These are phyloP conservation scores for Dolichotis patagonum DNA, from an alignment of 2,113 vertebrate genomes.

Conservation along the genomic window DNA sequence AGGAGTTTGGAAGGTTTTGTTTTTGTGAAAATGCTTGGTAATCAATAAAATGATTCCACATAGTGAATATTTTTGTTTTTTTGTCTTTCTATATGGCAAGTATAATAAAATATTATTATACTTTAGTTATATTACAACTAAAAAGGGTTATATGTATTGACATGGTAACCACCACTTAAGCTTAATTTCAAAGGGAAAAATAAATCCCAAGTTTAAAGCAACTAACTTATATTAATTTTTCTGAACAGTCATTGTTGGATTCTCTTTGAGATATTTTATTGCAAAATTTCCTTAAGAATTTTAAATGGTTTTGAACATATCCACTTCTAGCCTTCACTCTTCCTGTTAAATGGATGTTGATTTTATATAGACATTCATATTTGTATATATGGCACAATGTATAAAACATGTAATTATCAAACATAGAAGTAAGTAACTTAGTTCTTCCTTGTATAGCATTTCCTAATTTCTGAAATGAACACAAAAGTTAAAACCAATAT, in stretches of 20 bases:
- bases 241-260: neutral
- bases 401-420: constrained; percentile 26
- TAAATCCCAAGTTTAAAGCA: constrained; percentile 54
- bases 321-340: constrained; percentile 15
- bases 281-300: constrained; percentile 33
- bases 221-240: constrained; percentile 39
- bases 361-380: constrained; percentile 31
- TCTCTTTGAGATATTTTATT: constrained; percentile 22
- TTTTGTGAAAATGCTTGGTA: constrained; percentile 20
- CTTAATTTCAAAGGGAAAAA: constrained; percentile 39
- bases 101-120: constrained; percentile 30
- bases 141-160: neutral
- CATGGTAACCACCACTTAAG: neutral
- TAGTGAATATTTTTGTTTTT: neutral
- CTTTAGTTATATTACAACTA: constrained; percentile 35
- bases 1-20: constrained; percentile 11
- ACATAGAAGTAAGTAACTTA: constrained; percentile 44
- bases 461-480: constrained; percentile 56
- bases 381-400: constrained; percentile 9
- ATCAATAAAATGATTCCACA: constrained; percentile 50
- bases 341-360: constrained; percentile 35
- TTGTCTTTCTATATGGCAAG: neutral
- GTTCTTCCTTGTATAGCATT: constrained; percentile 46
- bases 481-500: constrained; percentile 15
- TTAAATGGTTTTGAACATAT: neutral